phyloP scores from a whole-genome alignment of 2,888 invertebrate species.

The Cosmia pyralina region DNA sequence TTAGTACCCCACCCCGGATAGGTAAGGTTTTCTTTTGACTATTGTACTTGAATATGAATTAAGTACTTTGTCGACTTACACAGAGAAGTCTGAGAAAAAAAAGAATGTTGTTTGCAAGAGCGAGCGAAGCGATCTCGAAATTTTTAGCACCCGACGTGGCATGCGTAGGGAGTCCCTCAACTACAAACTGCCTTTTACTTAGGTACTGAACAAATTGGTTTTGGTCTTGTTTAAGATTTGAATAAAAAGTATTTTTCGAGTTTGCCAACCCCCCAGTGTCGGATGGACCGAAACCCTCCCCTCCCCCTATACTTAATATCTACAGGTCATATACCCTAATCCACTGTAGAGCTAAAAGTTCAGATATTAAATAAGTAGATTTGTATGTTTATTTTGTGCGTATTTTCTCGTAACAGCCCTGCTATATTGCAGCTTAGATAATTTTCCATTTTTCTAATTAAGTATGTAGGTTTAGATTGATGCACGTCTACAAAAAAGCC shows the following conservation, averaged over 20 bases:
- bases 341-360: not conserved
- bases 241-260: not conserved
- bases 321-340: not conserved
- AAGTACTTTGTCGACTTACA: not conserved
- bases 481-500: constrained; percentile 81
- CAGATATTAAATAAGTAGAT: not conserved
- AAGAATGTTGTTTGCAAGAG: no score
- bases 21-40: not conserved
- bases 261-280: not conserved
- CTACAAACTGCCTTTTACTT: not conserved
- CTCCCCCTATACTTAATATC: no score
- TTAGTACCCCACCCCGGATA: not conserved
- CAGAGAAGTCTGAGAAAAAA: not conserved
- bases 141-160: not conserved
- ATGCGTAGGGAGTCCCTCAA: not conserved
- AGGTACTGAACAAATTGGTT: not conserved
- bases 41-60: no score
- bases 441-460: constrained; percentile 84
- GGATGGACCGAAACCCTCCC: no score
- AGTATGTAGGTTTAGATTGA: constrained; percentile 81
- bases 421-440: constrained; percentile 59
- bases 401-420: not conserved
- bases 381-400: not conserved
- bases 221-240: not conserved
- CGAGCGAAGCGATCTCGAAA: not conserved